Conservation (phyloP, 2,888 invertebrate species). For the Drosophila crucigera region DNA sequence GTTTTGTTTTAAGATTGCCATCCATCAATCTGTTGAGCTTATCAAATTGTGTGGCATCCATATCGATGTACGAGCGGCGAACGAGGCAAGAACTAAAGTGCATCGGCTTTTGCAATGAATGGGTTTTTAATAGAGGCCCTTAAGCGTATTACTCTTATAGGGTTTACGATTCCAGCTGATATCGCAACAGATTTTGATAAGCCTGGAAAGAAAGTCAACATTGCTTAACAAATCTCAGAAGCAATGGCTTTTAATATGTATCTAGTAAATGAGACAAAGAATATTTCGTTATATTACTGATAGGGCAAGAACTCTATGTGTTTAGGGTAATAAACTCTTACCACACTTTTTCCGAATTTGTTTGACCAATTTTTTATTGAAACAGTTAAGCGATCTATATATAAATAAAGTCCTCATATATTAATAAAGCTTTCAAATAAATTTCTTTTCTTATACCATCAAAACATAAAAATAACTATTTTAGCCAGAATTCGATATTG, state of each 20-base stretch:
- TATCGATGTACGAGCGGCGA: conserved; percentile 36
- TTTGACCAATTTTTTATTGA: not conserved
- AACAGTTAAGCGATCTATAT: not conserved
- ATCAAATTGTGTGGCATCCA: conserved; percentile 73
- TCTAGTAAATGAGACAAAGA: not conserved
- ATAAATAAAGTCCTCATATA: not conserved
- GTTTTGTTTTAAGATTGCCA: not conserved
- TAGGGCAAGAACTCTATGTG: conserved; percentile 9
- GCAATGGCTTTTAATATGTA: not conserved
- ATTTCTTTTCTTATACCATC: too few relatives aligned
- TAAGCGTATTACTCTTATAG: conserved; percentile 5
- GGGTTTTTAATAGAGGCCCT: conserved; percentile 14
- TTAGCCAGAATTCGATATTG: not conserved
- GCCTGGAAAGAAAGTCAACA: conserved; percentile 1
- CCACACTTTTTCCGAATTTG: not conserved
- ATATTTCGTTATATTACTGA: conserved; percentile 13
- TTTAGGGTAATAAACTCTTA: conserved; percentile 20
- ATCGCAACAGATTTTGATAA: conserved; percentile 14
- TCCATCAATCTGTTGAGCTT: conserved; percentile 54
- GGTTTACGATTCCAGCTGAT: conserved; percentile 16
- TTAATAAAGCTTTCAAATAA: too few relatives aligned
- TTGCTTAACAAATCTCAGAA: not conserved
- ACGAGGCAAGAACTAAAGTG: conserved; percentile 33
- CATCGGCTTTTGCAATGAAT: conserved; percentile 5
- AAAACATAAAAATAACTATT: not conserved